Base-by-base conservation (phyloP, 2,113 vertebrate species). In the Scortum barcoo region DNA sequence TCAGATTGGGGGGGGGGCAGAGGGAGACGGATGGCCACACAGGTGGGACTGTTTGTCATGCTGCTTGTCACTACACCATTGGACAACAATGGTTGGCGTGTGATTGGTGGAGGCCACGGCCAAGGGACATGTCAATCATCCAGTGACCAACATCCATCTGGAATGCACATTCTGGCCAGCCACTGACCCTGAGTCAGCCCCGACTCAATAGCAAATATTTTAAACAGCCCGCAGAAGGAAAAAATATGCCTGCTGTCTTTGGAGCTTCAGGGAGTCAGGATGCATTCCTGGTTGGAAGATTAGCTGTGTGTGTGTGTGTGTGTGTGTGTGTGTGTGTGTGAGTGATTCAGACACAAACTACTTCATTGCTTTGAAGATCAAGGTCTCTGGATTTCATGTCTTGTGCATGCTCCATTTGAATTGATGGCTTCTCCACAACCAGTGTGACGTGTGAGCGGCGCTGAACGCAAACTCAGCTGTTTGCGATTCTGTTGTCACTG, bases 1-100 rank as follows among this genome's bases (percentile, higher is more conserved):
- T 62, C 13, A 5, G 2, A n/a, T n/a, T n/a, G 40, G 17, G 62
- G 30, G 3, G 19, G 61, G 22, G 50, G 22, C 26, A n/a, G 24
- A 3, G 62, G 36, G 69, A 87, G 85, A 89, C 48, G 22, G 70
- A 93, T 88, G 84, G 88, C 70, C 84, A 78, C 92, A 91, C 92
- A 94, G 91, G 91, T 94, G 92, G 86, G 83, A 83, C 80, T 76
- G 85, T 90, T 84, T 88, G 87, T 92, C 92, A 89, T 56, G 42
- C 80, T 67, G 84, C 83, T 79, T 90, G 88, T 92, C 90, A 92
- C 85, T 76, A 75, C 46, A 78, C 83, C 82, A 74, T 67, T 71
- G 78, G 76, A 60, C 88, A 89, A 91, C 90, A 93, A 88, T 87
- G 70, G 72, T 4, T 20, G 9, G 54, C 1, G 51, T 90, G 85